Evolutionary conservation across 2,113 vertebrate species (phyloP), one percentile per base, ranked within the genome.

Genomic region (Microtus ochrogaster): DNA sequence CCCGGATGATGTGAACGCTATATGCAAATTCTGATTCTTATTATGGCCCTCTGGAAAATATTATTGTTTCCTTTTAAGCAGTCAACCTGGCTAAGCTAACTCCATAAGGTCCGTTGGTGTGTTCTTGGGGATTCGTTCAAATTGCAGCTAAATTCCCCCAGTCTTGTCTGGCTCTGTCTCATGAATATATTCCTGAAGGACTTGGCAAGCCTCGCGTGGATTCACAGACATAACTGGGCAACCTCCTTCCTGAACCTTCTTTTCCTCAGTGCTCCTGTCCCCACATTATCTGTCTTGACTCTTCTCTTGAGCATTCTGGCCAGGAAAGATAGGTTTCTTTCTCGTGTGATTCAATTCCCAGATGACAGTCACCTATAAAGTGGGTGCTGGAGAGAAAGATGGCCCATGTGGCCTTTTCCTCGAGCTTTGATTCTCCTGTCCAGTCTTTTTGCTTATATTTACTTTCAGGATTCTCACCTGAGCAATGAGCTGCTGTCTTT

Each of bases 401-500:
- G 7, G 61, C 63, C 26, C 8, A 10, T 5, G 88, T 58, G 36
- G 13, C 5, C 74, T 24, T 21, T 36, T 73, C 14, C 36, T 47
- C 28, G 1, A 66, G 63, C 28, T 95, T 96, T 90, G n/a, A 63
- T 22, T 83, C 30, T 4, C n/a, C 19, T 77, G 24, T 1, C 58
- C 24, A 49, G 19, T 84, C 36, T 74, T 33, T 44, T 24, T 72
- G 11, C 21, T 89, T 47, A 7, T 61, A 22, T 76, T 93, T 86
- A 79, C 70, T 76, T 77, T 28, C 77, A 84, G 76, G 85, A 66
- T 96, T 95, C 76, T 94, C 39, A 89, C 4, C 26, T 28, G 58
- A 5, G 19, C n/a, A 81, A n/a, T 7, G 36, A 26, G 2, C 12
- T 94, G 17, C 74, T 39, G 3, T 7, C 11, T 82, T 82, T 92